These are phyloP conservation scores for Leucosticte australis DNA, from an alignment of 2,113 vertebrate species.

Conservation along the genomic window DNA sequence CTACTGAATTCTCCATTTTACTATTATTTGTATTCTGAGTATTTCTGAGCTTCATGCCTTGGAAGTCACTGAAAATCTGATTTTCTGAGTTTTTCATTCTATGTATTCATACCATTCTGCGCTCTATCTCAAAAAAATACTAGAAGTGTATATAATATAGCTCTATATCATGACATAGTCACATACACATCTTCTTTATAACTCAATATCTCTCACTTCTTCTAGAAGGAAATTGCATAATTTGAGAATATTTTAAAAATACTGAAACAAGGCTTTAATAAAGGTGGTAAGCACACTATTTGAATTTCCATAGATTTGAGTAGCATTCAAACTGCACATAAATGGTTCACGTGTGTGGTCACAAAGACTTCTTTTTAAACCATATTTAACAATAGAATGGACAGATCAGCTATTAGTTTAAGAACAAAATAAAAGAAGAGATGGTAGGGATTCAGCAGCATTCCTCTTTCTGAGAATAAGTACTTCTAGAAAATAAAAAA, in stretches of 20 bases:
- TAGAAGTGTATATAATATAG: background rate
- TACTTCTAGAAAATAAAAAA: background rate
- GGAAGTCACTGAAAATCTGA: background rate
- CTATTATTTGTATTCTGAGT: background rate
- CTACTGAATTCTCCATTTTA: background rate
- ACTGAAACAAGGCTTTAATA: background rate
- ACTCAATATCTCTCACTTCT: background rate
- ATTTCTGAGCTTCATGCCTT: background rate
- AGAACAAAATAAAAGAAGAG: background rate
- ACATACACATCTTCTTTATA: background rate
- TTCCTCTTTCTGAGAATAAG: background rate
- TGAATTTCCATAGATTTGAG: background rate
- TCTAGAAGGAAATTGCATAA: background rate
- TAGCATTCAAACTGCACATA: background rate
- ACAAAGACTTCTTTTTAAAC: background rate
- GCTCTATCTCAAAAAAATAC: background rate
- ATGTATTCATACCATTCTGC: background rate
- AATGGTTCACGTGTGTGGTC: background rate
- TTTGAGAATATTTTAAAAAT: background rate
- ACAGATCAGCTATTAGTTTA: background rate
- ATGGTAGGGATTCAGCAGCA: background rate
- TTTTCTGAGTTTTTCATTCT: background rate
- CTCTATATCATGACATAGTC: background rate
- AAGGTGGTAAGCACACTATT: background rate
- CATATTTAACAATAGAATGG: background rate